Conservation (phyloP, 2,113 vertebrate species). For the Eulemur macaco region DNA sequence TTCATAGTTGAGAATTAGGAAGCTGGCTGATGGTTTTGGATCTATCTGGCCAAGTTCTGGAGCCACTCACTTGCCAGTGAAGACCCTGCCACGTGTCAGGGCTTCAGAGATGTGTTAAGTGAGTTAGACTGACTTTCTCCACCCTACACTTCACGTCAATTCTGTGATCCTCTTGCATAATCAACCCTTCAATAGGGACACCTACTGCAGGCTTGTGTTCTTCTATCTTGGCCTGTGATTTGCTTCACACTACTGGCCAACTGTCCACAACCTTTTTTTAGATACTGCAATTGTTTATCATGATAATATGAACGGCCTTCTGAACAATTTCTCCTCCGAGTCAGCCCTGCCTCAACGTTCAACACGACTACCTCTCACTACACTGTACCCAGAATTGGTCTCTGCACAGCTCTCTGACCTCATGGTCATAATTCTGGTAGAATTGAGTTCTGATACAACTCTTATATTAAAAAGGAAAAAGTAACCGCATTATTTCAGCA, state of each 20-base stretch:
- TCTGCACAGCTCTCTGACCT: neutral
- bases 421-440: neutral
- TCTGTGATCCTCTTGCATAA: neutral
- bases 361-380: neutral
- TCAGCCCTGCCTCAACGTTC: neutral
- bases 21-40: neutral
- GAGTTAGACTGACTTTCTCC: neutral
- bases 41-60: neutral
- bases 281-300: neutral
- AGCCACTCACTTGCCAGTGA: neutral
- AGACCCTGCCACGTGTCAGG: neutral
- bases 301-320: neutral
- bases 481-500: neutral
- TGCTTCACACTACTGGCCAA: neutral
- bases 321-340: neutral
- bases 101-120: neutral
- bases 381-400: neutral
- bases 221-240: neutral
- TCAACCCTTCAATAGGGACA: neutral
- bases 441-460: neutral
- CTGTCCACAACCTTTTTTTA: neutral
- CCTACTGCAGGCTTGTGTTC: neutral
- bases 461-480: constrained; percentile 15
- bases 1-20: neutral
- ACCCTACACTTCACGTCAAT: neutral